phyloP scores from a whole-genome alignment of 2,113 vertebrate genomes.

The Helogale parvula region DNA sequence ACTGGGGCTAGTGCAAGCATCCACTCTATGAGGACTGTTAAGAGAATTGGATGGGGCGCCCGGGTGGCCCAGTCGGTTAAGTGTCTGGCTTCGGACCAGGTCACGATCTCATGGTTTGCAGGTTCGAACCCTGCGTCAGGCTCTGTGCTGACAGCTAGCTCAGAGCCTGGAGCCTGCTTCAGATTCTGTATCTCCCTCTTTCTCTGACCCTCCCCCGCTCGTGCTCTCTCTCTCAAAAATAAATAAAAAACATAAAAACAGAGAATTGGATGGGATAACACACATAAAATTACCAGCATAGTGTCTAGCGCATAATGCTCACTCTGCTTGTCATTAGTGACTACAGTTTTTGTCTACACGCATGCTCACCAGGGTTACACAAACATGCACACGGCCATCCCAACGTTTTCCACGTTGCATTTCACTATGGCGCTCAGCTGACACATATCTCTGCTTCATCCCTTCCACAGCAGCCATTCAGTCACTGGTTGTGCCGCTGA shows the following conservation, averaged over 20 bases:
- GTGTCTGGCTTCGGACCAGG: too few relatives aligned
- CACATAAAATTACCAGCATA: neutral
- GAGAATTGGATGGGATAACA: neutral
- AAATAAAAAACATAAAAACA: too few relatives aligned
- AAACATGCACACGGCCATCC: neutral
- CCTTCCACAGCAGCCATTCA: neutral
- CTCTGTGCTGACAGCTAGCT: too few relatives aligned
- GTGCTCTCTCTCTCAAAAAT: too few relatives aligned
- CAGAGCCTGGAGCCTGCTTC: too few relatives aligned
- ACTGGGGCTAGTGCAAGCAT: neutral
- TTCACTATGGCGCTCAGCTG: neutral
- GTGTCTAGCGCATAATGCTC: neutral
- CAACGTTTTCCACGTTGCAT: neutral
- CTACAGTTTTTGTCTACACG: neutral
- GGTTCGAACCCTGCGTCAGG: too few relatives aligned
- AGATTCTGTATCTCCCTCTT: too few relatives aligned
- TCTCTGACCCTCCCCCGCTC: too few relatives aligned
- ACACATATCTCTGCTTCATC: neutral
- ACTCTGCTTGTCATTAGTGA: neutral
- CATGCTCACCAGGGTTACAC: neutral
- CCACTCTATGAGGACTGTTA: neutral
- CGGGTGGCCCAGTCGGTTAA: too few relatives aligned
- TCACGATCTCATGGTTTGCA: too few relatives aligned
- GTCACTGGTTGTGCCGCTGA: neutral
- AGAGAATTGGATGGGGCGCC: neutral